These are phyloP conservation scores for Pseudomyrmex sp. DNA, from an alignment of 1,140 invertebrate genomes.

Conservation along the genomic window DNA sequence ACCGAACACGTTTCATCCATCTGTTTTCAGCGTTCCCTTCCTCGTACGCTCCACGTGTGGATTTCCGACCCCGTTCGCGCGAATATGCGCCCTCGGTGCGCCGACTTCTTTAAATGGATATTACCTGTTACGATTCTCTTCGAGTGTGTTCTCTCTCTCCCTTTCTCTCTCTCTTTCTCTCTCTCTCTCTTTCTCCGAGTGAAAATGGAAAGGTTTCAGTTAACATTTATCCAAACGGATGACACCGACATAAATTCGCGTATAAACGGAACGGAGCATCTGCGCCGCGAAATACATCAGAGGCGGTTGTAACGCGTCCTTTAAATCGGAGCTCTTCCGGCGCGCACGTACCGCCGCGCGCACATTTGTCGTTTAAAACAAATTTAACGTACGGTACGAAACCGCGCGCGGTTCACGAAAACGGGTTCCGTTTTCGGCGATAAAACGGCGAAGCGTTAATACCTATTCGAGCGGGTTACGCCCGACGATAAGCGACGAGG, in stretches of 20 bases:
- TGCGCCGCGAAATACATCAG: slow-evolving; percentile 5
- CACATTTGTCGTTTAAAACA: slow-evolving; percentile 57
- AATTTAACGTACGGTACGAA: slow-evolving; percentile 47
- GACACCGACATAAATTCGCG: not conserved
- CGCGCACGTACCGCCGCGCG: slow-evolving; percentile 26
- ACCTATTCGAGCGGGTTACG: slow-evolving; percentile 30
- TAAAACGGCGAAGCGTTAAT: slow-evolving; percentile 52
- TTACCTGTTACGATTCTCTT: not conserved
- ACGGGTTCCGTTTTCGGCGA: slow-evolving; percentile 42
- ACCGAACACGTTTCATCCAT: slow-evolving; percentile 22
- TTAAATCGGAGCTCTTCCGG: not conserved
- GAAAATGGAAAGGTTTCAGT: not conserved
- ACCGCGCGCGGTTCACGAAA: not conserved
- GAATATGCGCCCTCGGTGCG: no score
- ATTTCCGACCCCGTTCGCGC: slow-evolving; percentile 7
- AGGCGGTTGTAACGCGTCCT: no score
- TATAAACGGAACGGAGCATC: not conserved
- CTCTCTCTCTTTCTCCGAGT: no score
- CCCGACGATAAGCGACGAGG: slow-evolving; percentile 35
- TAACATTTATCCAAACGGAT: not conserved
- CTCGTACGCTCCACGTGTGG: not conserved
- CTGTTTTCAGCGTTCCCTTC: slow-evolving; percentile 1
- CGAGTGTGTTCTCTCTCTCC: not conserved
- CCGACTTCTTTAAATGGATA: not conserved
- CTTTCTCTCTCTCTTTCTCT: no score